Base-by-base conservation (phyloP, 1,140 invertebrate genomes). In the Meteorus sp. region DNA sequence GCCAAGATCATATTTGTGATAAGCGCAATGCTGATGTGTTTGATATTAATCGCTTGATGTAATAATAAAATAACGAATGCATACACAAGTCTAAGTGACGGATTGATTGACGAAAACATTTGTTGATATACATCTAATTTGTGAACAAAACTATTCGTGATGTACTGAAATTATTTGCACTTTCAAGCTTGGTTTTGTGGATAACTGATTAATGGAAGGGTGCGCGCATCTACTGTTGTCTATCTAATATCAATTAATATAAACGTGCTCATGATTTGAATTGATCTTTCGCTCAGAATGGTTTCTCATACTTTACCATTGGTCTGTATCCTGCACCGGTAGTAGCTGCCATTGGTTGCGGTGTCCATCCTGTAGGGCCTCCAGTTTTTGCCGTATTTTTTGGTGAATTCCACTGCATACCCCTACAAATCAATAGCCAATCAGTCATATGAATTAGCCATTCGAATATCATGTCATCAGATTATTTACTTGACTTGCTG, bases 391-490 rank as follows among this genome's bases (percentile, higher is more conserved):
- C 88, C 51, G 86, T 83, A 77, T 90, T 91, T 81, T 92, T 92
- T 44, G 90, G 90, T 33, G 91, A 92, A 77, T 90, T 92, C 91
- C 91, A 93, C 80, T 92, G 90, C 82, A 93, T 85, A 53, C 85
- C 85, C 73, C 85, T 86, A 67, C 5, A 75, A 65, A 67, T 61
- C 45, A 52, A 5, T 39, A n/a, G n/a, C n/a, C 35, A n/a, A 13
- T 39, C 35, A 39, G 3, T n/a, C 8, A 8, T 39, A 8, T 8
- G 8, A 39, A 39, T 39, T 11, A 39, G 15, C 15, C 8, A 39
- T 15, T n/a, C 8, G 11, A 4, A 56, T 25, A 50, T 45, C 25
- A 60, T 33, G 29, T 20, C 54, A 62, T 56, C 51, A 58, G 23
- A 55, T 50, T 69, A 84, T 87, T 84, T 82, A 90, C 89, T 91